Conservation (phyloP, 1,140 invertebrate genomes). For the Macrobrachium rosenbergii region DNA sequence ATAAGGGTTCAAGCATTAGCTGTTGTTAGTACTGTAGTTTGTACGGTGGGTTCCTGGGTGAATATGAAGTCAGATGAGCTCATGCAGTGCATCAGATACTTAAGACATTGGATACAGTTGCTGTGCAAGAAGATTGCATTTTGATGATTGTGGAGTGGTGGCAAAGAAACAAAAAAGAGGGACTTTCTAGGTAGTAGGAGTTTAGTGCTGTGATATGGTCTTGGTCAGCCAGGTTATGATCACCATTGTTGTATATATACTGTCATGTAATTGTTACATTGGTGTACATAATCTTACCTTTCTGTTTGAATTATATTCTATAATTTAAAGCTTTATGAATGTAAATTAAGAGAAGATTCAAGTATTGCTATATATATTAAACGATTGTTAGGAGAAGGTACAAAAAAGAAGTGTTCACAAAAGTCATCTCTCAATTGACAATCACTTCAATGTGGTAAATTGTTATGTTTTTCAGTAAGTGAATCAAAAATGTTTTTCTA, state of each 20-base stretch:
- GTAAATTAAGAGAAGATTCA: slow-evolving; percentile 21
- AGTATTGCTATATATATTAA: slow-evolving; percentile 1
- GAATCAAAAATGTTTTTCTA: no score
- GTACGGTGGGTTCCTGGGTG: no score
- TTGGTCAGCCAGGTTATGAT: slow-evolving; percentile 42
- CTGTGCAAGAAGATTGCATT: neutral
- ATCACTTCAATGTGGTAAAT: no score
- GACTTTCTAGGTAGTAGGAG: slow-evolving; percentile 31
- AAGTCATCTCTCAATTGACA: no score
- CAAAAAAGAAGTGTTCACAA: no score
- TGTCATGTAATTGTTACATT: slow-evolving; percentile 35
- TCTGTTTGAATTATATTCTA: slow-evolving; percentile 22
- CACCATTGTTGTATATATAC: slow-evolving; percentile 32
- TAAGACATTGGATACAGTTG: no score
- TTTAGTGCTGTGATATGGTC: slow-evolving; percentile 57
- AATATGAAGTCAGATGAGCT: no score
- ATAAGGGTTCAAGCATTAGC: no score
- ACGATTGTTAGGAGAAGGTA: no score
- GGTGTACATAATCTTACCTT: slow-evolving; percentile 42
- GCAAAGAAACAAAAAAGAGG: slow-evolving; percentile 7
- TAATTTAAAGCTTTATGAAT: slow-evolving; percentile 24
- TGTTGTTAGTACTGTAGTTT: no score
- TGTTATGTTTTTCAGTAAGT: no score
- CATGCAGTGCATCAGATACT: no score
- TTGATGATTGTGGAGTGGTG: neutral